These are phyloP conservation scores for Adelphocoris suturalis DNA, from an alignment of 2,888 invertebrate species.

Conservation along the genomic window DNA sequence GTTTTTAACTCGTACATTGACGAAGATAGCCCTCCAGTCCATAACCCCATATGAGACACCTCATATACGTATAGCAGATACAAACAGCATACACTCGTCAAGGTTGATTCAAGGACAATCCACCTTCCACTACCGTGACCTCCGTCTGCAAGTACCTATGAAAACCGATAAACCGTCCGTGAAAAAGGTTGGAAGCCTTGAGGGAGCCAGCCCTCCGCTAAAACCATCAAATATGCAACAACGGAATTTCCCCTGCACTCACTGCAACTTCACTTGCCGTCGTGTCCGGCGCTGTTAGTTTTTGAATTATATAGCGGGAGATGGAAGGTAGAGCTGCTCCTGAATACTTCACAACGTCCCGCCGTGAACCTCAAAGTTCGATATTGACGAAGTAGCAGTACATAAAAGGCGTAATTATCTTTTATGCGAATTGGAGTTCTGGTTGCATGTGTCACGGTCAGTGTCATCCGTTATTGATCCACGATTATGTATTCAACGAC, in stretches of 20 bases:
- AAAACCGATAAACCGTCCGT: conserved; percentile 22
- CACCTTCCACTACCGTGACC: too few species aligned
- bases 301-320: conserved; percentile 17
- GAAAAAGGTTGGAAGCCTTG: background rate
- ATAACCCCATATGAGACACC: too few species aligned
- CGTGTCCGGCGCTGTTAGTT: conserved; percentile 9
- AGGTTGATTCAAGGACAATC: too few species aligned
- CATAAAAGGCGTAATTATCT: background rate
- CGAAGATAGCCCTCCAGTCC: too few species aligned
- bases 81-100: too few species aligned
- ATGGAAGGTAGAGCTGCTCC: background rate
- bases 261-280: background rate
- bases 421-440: background rate
- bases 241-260: conserved; percentile 43
- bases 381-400: background rate
- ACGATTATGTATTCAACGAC: background rate
- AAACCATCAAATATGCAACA: conserved; percentile 29
- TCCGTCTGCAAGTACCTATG: background rate
- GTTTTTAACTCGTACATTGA: too few species aligned
- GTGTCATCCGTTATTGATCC: background rate
- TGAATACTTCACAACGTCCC: background rate
- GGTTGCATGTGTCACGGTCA: conserved; percentile 1
- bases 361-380: background rate
- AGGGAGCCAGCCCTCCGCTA: background rate
- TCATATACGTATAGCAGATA: too few species aligned